A percentile compares a stretch with the other conserved stretches of the same genome.
phyloP scores from a whole-genome alignment of 2,888 invertebrate species.

The Catocala nupta region DNA sequence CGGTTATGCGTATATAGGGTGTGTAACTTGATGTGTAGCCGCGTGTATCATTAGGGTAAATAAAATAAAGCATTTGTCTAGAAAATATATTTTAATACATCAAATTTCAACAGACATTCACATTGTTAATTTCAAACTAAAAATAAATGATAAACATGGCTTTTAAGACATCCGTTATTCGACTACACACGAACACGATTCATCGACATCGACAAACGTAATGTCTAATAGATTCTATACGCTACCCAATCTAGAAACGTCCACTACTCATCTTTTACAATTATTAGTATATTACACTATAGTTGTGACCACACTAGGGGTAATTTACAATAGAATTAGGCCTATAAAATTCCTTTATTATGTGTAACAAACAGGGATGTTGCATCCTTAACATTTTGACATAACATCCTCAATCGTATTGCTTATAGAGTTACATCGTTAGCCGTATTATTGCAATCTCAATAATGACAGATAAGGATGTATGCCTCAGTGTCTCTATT shows the following conservation, averaged over 20 bases:
- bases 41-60: conserved; percentile 30
- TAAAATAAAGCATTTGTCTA: conserved; percentile 67
- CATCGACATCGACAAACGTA: conserved; percentile 47
- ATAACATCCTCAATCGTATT: too few species aligned
- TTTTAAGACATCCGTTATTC: conserved; percentile 58
- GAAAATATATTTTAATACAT: conserved; percentile 86
- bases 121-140: conserved; percentile 71
- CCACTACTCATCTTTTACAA: conserved; percentile 58
- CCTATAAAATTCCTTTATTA: conserved; percentile 32
- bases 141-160: conserved; percentile 70
- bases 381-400: too few species aligned
- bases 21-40: too few species aligned
- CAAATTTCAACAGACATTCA: conserved; percentile 84
- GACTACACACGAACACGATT: conserved; percentile 60
- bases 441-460: too few species aligned
- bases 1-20: too few species aligned
- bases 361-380: conserved; percentile 1
- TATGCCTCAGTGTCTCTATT: too few species aligned
- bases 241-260: conserved; percentile 62
- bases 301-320: conserved; percentile 51
- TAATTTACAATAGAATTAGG: conserved; percentile 52
- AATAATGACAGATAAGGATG: too few species aligned
- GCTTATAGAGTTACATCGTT: too few species aligned
- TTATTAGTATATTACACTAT: conserved; percentile 61
- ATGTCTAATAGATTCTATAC: conserved; percentile 55